Evolutionary conservation across 2,113 vertebrate species (phyloP).

Genomic region (Budorcas taxicolor): DNA sequence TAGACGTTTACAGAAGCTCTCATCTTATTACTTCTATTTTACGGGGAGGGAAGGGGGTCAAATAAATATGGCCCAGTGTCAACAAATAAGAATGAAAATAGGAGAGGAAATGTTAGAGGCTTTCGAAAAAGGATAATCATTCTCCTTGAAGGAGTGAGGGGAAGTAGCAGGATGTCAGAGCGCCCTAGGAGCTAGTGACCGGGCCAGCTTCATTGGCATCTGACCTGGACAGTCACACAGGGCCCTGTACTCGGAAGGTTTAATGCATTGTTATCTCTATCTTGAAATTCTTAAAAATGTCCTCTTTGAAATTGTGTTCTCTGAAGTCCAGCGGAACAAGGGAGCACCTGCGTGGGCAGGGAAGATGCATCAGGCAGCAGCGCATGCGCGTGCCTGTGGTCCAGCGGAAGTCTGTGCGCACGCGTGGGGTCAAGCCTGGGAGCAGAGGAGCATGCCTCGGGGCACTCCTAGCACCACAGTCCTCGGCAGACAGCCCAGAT

Average conservation of each 20-base stretch:
- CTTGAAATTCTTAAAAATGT: background rate
- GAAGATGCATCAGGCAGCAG: background rate
- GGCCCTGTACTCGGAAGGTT: background rate
- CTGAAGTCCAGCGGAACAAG: background rate
- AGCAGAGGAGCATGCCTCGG: background rate
- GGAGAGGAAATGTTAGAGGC: background rate
- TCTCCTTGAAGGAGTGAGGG: background rate
- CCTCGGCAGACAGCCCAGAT: background rate
- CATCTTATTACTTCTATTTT: background rate
- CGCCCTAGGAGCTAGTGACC: accelerated
- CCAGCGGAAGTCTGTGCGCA: accelerated
- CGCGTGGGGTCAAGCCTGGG: background rate
- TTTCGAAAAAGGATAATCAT: background rate
- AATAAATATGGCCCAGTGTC: background rate
- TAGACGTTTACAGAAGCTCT: background rate
- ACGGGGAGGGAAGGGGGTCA: background rate
- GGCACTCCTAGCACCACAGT: background rate
- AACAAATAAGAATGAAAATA: background rate
- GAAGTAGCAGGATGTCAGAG: background rate
- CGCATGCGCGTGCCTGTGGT: accelerated
- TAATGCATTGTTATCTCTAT: background rate
- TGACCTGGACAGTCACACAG: background rate
- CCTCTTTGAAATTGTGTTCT: background rate
- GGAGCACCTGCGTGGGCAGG: background rate
- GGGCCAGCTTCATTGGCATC: background rate